Evolutionary conservation across 2,113 vertebrate genomes (phyloP), one percentile per base, ranked within the genome.

Genomic region (Monopterus albus): DNA sequence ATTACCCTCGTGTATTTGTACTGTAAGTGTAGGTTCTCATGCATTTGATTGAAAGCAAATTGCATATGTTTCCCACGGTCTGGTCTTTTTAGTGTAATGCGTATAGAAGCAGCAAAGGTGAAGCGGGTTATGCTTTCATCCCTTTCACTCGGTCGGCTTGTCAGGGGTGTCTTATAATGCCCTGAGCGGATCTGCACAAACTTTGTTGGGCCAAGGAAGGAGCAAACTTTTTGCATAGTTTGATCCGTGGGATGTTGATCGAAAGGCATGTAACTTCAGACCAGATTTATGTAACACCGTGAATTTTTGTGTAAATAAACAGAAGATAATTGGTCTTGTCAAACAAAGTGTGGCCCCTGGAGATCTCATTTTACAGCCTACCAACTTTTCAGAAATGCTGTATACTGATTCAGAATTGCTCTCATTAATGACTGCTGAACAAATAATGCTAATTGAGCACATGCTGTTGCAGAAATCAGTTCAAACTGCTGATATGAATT

Each of bases 271-370:
- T 57, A 79, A 69, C 42, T 55, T 66, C 9, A 35, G 14, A 64
- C 43, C 36, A 49, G 46, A 74, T 72, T 75, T 38, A 43, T 72
- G 55, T 42, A 59, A 46, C 40, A 23, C 57, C 26, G 58, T 78
- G 65, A 72, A 26, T 79, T 43, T 81, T 72, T 38, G 33, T 57
- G 65, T 35, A 51, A 33, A 57, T 46, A 21, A 45, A 72, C 64
- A 59, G 61, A 80, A 31, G 61, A n/a, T 75, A 86, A 83, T 82
- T 83, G 83, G 52, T 26, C 69, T 26, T 77, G 85, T 84, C 79
- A 74, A 75, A 80, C 69, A 64, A 13, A 17, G 18, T 23, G 20
- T 31, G 31, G 74, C 62, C 78, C 42, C 57, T 6, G 3, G 57
- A 84, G 75, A 59, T 36, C 66, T 78, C 42, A 72, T 75, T 80